Percentiles rank a stretch among this genome's conserved stretches.
Conservation (phyloP, 2,888 invertebrate genomes). For the Limnephilus auricula region DNA sequence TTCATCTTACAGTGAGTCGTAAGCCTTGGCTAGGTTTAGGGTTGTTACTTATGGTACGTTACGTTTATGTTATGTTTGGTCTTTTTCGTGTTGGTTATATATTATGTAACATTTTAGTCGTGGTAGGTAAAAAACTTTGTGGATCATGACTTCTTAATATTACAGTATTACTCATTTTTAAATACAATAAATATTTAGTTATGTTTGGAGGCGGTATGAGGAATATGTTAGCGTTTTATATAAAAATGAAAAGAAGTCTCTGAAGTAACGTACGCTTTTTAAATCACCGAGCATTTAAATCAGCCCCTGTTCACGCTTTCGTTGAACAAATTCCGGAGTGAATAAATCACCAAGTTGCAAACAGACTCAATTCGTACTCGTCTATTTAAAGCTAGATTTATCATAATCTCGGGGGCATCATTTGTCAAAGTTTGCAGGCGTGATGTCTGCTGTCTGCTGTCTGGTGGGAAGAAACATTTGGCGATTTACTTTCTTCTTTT, state of each 20-base stretch:
- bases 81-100: not conserved
- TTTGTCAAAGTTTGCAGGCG: constrained; percentile 33
- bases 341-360: constrained; percentile 34
- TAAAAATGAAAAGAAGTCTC: no score
- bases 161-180: no score
- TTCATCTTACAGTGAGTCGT: not conserved
- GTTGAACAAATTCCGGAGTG: constrained; percentile 30
- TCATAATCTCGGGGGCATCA: constrained; percentile 36
- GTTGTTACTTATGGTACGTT: not conserved
- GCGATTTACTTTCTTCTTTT: not conserved
- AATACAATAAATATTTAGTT: not conserved
- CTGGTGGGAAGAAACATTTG: not conserved
- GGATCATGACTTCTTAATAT: no score
- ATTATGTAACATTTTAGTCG: not conserved
- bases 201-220: not conserved
- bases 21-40: not conserved
- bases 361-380: constrained; percentile 34
- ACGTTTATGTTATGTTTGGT: not conserved
- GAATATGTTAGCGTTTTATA: no score
- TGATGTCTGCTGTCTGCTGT: constrained; percentile 17
- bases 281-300: not conserved
- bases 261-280: not conserved
- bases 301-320: constrained; percentile 27
- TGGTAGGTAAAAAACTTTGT: not conserved
- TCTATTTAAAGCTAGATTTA: constrained; percentile 45